Conservation (phyloP, 2,888 invertebrate species). For the Drosophila aldrichi region DNA sequence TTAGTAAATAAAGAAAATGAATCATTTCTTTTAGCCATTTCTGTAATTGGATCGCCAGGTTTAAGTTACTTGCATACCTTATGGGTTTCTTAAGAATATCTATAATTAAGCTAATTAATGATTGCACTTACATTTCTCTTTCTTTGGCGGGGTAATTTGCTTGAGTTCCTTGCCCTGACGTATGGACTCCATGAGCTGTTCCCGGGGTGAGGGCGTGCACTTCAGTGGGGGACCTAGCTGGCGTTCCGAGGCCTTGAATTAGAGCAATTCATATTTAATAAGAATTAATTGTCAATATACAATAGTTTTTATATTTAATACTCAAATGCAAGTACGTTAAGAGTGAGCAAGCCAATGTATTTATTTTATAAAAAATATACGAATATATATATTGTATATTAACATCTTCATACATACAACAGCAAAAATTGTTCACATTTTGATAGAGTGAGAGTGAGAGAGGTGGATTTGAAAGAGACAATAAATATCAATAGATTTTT, state of each 20-base stretch:
- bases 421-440: neutral
- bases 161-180: conserved; percentile 90
- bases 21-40: neutral
- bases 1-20: neutral
- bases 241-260: conserved; percentile 91
- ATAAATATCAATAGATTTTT: neutral
- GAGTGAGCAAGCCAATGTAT: neutral
- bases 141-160: conserved; percentile 86
- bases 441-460: neutral
- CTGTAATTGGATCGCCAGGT: too few species aligned
- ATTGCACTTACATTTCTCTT: conserved; percentile 86
- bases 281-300: neutral
- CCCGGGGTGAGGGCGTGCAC: conserved; percentile 91
- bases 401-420: neutral
- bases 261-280: neutral
- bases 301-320: neutral
- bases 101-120: neutral
- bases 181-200: conserved; percentile 94
- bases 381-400: neutral
- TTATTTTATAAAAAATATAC: conserved; percentile 12
- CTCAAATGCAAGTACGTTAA: neutral
- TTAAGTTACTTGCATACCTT: too few species aligned
- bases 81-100: neutral
- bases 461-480: neutral
- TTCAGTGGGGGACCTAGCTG: conserved; percentile 92